These are phyloP conservation scores for Ormyrus rosae DNA, from an alignment of 2,888 invertebrate species.

Conservation along the genomic window DNA sequence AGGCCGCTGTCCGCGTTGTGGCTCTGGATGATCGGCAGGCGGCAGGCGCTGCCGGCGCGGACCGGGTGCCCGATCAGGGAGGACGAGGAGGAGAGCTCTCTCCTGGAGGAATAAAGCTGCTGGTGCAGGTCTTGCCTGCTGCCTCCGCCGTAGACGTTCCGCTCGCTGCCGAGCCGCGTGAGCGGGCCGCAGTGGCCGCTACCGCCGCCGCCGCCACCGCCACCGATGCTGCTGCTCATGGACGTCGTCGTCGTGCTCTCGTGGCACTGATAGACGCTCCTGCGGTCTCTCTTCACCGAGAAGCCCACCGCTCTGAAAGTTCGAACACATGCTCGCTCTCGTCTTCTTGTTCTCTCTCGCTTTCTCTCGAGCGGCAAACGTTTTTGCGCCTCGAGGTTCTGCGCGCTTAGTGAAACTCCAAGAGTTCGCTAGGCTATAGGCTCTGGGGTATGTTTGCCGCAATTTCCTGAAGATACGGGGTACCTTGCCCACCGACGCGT, in stretches of 20 bases:
- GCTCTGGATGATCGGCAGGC: constrained; percentile 21
- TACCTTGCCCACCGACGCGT: not conserved
- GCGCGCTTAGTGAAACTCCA: constrained; percentile 4
- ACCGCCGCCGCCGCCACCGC: constrained; percentile 43
- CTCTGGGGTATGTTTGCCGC: no score
- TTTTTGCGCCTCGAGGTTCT: not conserved
- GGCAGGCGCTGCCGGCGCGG: constrained; percentile 45
- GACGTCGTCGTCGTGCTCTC: constrained; percentile 45
- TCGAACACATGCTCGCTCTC: constrained; percentile 31
- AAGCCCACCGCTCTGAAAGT: constrained; percentile 74
- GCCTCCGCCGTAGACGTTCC: not conserved
- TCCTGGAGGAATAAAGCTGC: constrained; percentile 63
- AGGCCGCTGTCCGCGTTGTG: constrained; percentile 73
- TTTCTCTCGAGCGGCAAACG: not conserved
- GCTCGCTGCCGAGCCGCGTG: not conserved
- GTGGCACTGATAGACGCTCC: constrained; percentile 59
- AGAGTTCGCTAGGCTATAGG: not conserved
- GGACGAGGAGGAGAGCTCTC: constrained; percentile 65
- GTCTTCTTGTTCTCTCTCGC: constrained; percentile 1
- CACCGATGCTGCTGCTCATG: constrained; percentile 40
- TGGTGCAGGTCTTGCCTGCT: constrained; percentile 45
- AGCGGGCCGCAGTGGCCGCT: not conserved
- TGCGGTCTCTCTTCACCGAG: constrained; percentile 72
- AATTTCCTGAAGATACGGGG: constrained; percentile 13
- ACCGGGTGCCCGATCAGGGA: constrained; percentile 28